Base-by-base conservation (phyloP, 2,113 vertebrate species). In the Lycaon pictus region DNA sequence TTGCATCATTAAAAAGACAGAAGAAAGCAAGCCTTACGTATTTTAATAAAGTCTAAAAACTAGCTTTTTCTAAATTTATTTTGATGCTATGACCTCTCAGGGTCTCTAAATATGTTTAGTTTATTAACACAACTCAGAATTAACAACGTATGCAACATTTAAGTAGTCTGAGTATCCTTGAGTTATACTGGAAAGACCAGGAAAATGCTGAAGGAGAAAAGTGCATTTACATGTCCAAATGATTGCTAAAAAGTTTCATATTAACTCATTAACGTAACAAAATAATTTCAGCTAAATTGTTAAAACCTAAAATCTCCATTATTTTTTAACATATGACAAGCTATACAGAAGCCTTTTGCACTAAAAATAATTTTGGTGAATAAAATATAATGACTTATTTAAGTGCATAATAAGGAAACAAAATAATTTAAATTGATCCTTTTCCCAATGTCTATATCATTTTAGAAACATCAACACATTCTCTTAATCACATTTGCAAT, bases 401-500 rank as follows among this genome's bases (percentile, higher is more conserved):
- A 93, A 84, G n/a, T 84, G n/a, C 19, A 92, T 82, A 89, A 48
- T 83, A 86, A 92, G 22, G 77, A 80, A 91, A 88, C 19, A 92
- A 95, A 96, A 35, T 86, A 74, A 85, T 85, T 58, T 94, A 90
- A 96, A 72, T 22, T 67, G 63, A 93, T 71, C 23, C 25, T 82
- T 32, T 89, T 27, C 60, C 48, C 71, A 94, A 56, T 43, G 22
- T 80, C 81, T 69, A 0, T 84, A 29, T 93, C 80, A 82, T 90
- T 94, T 95, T 96, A 67, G 48, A 93, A 80, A 90, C 19, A 76
- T 63, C 25, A 90, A 32, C 60, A 58, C 55, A 43, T 95, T 95
- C 80, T 94, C 62, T 94, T 93, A 88, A 87, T 84, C 80, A 85
- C 35, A 81, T 29, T 19, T 95, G 62, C 22, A 92, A 93, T 90